Evolutionary conservation across 1,140 invertebrate genomes (phyloP).

Genomic region (Drosophila funebris): DNA sequence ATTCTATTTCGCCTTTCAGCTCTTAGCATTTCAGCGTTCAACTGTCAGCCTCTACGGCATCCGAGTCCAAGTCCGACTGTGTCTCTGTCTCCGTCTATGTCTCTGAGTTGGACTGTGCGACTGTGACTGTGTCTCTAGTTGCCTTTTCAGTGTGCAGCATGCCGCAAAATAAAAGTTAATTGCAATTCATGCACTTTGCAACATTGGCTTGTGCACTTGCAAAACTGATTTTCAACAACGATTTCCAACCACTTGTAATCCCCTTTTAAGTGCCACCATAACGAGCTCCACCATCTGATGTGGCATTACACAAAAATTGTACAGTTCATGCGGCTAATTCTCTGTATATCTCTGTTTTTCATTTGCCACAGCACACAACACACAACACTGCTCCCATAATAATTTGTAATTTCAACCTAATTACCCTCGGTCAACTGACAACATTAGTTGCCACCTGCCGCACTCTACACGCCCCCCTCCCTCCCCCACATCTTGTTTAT

Average conservation of each 20-base stretch:
- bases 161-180: slow-evolving; percentile 60
- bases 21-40: not conserved
- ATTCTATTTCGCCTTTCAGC: slow-evolving; percentile 29
- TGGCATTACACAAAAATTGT: not conserved
- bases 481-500: slow-evolving; percentile 26
- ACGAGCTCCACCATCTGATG: slow-evolving; percentile 7
- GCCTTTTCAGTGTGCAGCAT: slow-evolving; percentile 28
- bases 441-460: slow-evolving; percentile 19
- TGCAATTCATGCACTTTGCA: slow-evolving; percentile 51
- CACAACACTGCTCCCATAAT: slow-evolving; percentile 27
- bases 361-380: slow-evolving; percentile 12
- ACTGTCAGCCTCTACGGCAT: not conserved
- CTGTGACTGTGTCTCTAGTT: no score
- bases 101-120: no score
- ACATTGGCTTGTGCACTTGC: slow-evolving; percentile 12
- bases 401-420: slow-evolving; percentile 55
- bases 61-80: not conserved
- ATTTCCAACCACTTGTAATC: slow-evolving; percentile 8
- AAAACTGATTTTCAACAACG: slow-evolving; percentile 5
- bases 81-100: no score
- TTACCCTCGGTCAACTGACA: slow-evolving; percentile 44
- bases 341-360: not conserved
- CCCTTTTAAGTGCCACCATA: slow-evolving; percentile 16
- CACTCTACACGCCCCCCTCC: not conserved
- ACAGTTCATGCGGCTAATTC: slow-evolving; percentile 14